Evolutionary conservation across 2,888 invertebrate species (phyloP), one percentile per base, ranked within the genome.

Genomic region (Stegophylla sp.): DNA sequence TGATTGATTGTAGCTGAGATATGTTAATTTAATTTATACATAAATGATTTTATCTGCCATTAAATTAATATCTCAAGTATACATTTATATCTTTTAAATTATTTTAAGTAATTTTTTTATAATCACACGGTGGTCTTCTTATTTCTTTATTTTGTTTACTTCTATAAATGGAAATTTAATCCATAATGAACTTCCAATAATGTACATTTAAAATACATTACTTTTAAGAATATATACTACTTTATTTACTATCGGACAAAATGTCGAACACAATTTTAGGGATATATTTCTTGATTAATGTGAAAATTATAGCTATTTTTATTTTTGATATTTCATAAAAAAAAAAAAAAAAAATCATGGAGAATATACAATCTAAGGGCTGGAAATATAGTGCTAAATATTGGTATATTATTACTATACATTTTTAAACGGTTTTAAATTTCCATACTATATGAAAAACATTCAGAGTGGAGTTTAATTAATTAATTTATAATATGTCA

Each of bases 1-100:
- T 79, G 79, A 71, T 79, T 51, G 79, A 79, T 13, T 79, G 71
- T 79, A 79, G 71, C 61, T 79, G 79, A 79, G 48, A 63, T 59
- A 59, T 51, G 53, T 64, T 28, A 63, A 63, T 74, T 34, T 63
- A 26, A 45, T n/a, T 13, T 51, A 12, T 48, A 63, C 23, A 56
- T 61, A 20, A 1, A 4, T 34, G 23, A 41, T 34, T 64, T 34
- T 4, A 34, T 63, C 34, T 63, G 48, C 41, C 23, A 51, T 51
- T 34, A 63, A 75, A 23, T 63, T 64, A 4, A 75, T 75, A 15
- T 23, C 43, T 59, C 9, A n/a, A 51, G 34, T 75, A 64, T 76
- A 76, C n/a, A 53, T 56, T 34, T 56, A 56, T 20, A 20, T 53
- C 34, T 34, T 34, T 75, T 61, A 20, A 64, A 64, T 64, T 20